These are phyloP conservation scores for Bradynema listronoti DNA, from an alignment of 1,140 invertebrate genomes.

Conservation along the genomic window DNA sequence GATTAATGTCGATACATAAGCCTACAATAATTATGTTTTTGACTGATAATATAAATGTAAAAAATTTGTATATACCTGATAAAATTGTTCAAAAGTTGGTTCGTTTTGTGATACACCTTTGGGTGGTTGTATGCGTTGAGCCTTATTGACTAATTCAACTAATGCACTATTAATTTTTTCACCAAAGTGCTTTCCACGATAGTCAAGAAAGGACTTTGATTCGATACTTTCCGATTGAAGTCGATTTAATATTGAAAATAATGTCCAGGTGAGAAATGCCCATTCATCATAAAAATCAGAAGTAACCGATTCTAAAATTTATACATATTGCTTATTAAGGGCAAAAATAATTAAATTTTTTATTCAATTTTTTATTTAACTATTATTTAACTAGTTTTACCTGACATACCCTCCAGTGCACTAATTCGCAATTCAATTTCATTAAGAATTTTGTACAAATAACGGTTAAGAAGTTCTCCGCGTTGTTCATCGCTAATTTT, in stretches of 20 bases:
- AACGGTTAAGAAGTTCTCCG: constrained; percentile 37
- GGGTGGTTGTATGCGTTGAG: constrained; percentile 42
- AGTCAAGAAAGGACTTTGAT: constrained; percentile 24
- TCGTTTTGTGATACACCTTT: constrained; percentile 25
- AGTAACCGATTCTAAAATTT: constrained; percentile 27
- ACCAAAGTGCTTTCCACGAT: constrained; percentile 33
- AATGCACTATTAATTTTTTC: constrained; percentile 38
- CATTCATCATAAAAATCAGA: constrained; percentile 39
- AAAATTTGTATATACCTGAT: constrained; percentile 28
- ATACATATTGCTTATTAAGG: not conserved
- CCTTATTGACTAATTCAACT: constrained; percentile 40
- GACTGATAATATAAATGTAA: constrained; percentile 15
- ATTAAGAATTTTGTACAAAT: constrained; percentile 39
- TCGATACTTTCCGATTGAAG: constrained; percentile 16
- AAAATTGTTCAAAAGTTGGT: constrained; percentile 34
- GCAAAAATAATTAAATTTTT: not conserved
- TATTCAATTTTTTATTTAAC: no score
- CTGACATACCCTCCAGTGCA: constrained; percentile 20
- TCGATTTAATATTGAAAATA: constrained; percentile 41
- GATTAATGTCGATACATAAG: constrained; percentile 38
- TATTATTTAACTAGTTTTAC: no score
- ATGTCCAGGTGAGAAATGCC: constrained; percentile 38
- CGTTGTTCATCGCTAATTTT: constrained; percentile 34
- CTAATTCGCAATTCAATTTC: constrained; percentile 37
- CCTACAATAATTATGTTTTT: constrained; percentile 13